Evolutionary conservation across 2,113 vertebrate genomes (phyloP).

Genomic region (Ciconia boyciana): DNA sequence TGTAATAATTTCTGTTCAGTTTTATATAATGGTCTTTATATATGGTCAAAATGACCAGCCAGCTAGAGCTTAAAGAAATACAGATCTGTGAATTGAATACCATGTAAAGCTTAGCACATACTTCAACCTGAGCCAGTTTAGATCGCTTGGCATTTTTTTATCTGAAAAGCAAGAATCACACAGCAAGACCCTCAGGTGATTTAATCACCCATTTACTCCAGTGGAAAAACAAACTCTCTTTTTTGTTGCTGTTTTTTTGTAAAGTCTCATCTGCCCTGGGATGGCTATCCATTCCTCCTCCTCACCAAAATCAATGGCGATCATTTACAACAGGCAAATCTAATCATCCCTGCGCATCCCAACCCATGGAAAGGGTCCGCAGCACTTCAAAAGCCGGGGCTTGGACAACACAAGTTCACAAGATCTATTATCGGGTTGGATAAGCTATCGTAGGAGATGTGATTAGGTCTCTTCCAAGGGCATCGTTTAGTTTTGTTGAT

Average conservation of each 20-base stretch:
- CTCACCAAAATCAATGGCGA: background rate
- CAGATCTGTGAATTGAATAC: background rate
- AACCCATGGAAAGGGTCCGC: background rate
- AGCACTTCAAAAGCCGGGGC: background rate
- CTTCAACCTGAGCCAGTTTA: background rate
- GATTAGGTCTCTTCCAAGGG: background rate
- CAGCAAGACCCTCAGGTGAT: background rate
- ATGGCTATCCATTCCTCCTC: background rate
- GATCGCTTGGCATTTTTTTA: background rate
- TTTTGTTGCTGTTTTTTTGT: background rate
- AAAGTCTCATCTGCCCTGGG: background rate
- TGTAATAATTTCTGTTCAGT: background rate
- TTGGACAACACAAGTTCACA: background rate
- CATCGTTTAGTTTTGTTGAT: background rate
- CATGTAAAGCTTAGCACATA: background rate
- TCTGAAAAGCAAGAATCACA: background rate
- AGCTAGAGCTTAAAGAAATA: background rate
- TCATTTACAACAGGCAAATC: background rate
- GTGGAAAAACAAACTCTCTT: background rate
- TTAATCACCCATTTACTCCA: background rate
- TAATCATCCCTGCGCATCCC: rapidly evolving
- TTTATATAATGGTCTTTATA: background rate
- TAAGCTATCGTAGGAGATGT: background rate
- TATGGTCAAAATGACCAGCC: background rate
- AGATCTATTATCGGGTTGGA: no score